A percentile compares a stretch with the other conserved stretches of the same genome.
phyloP scores from a whole-genome alignment of 2,797 vertebrate genomes.

The Myotis planiceps region DNA sequence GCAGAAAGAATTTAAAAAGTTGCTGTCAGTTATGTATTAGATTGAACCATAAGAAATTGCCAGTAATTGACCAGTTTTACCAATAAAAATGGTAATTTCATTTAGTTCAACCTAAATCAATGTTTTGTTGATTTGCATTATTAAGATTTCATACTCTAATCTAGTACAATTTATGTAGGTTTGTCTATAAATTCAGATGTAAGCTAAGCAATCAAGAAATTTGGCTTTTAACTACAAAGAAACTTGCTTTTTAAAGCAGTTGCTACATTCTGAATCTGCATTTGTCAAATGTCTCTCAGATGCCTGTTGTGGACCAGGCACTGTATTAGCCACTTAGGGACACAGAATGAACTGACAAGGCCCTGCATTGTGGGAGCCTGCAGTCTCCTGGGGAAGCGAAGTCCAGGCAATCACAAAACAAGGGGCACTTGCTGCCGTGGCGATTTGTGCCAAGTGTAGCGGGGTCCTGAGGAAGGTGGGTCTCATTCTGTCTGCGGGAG shows the following conservation, averaged over 20 bases:
- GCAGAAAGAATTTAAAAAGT: neutral
- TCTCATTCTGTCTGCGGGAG: neutral
- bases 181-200: neutral
- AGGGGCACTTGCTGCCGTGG: neutral
- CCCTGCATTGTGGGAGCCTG: neutral
- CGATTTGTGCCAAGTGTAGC: neutral
- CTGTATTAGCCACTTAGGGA: neutral
- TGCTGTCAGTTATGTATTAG: neutral
- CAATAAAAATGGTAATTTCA: conserved; percentile 9
- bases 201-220: neutral
- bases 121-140: conserved; percentile 32
- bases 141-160: neutral
- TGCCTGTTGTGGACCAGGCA: neutral
- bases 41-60: neutral
- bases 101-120: neutral
- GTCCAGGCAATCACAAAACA: neutral
- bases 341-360: neutral
- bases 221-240: neutral
- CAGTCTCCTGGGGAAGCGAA: neutral
- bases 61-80: conserved; percentile 22
- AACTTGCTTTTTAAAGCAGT: neutral
- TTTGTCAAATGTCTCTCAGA: neutral
- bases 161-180: neutral
- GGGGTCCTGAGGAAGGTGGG: neutral
- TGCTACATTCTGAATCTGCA: neutral